phyloP scores from a whole-genome alignment of 2,113 vertebrate genomes.

The Okapia johnstoni region DNA sequence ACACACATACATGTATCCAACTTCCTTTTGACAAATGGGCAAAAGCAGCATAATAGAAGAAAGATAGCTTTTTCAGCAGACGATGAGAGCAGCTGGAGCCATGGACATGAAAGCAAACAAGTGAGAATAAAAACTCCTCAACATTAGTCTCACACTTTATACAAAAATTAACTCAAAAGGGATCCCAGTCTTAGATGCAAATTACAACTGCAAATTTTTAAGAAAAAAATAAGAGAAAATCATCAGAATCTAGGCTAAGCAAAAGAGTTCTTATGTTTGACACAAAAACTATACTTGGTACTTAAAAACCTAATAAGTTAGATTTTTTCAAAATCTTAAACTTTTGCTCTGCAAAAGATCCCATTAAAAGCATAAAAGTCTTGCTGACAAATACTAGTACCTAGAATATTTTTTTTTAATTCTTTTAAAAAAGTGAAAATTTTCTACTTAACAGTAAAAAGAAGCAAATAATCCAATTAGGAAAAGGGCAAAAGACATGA shows the following conservation, averaged over 20 bases:
- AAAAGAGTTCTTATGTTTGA: not conserved
- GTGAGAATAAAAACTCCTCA: not conserved
- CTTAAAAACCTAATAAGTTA: not conserved
- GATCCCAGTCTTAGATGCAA: not conserved
- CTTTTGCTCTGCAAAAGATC: not conserved
- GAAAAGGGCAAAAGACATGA: not conserved
- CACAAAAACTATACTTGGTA: not conserved
- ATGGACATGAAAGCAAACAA: not conserved
- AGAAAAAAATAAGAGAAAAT: not conserved
- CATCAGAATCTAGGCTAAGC: not conserved
- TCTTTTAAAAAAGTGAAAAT: not conserved
- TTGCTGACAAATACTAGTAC: not conserved
- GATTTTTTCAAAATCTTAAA: not conserved
- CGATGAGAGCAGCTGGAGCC: not conserved
- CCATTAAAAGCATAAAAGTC: not conserved
- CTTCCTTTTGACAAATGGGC: not conserved
- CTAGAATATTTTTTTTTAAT: not conserved
- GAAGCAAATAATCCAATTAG: not conserved
- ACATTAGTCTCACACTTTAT: not conserved
- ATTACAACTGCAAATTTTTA: not conserved
- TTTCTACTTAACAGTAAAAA: not conserved
- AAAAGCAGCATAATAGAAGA: not conserved
- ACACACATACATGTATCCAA: not conserved
- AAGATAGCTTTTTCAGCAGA: not conserved
- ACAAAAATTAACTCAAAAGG: not conserved